Conservation (phyloP, 2,113 vertebrate genomes). For the Amazona guildingii region DNA sequence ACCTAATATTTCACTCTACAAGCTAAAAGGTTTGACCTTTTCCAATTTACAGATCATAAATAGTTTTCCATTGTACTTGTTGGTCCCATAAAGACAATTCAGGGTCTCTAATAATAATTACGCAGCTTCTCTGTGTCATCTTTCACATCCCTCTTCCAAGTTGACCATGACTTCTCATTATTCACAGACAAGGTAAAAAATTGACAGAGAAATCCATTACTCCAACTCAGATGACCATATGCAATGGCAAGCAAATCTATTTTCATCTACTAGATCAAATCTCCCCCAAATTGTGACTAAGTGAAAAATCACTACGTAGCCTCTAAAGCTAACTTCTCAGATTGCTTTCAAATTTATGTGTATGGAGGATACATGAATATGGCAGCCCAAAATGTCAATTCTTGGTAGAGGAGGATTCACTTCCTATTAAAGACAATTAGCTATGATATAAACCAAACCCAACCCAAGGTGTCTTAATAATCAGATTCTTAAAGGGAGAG, state of each 20-base stretch:
- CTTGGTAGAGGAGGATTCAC: not conserved
- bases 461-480: not conserved
- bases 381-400: not conserved
- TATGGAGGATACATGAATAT: not conserved
- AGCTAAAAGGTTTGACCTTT: not conserved
- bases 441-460: not conserved
- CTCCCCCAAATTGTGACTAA: not conserved
- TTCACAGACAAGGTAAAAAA: not conserved
- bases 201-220: not conserved
- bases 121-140: not conserved
- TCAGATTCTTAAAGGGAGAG: not conserved
- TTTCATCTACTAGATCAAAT: not conserved
- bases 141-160: not conserved
- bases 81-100: not conserved
- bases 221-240: not conserved
- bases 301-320: rapidly evolving
- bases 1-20: not conserved
- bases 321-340: not conserved
- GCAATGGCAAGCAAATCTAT: not conserved
- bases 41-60: not conserved
- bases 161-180: not conserved
- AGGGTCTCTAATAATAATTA: not conserved
- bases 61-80: not conserved
- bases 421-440: not conserved
- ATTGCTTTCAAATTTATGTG: not conserved